Evolutionary conservation across 2,113 vertebrate species (phyloP).

Genomic region (Urocolius indicus): DNA sequence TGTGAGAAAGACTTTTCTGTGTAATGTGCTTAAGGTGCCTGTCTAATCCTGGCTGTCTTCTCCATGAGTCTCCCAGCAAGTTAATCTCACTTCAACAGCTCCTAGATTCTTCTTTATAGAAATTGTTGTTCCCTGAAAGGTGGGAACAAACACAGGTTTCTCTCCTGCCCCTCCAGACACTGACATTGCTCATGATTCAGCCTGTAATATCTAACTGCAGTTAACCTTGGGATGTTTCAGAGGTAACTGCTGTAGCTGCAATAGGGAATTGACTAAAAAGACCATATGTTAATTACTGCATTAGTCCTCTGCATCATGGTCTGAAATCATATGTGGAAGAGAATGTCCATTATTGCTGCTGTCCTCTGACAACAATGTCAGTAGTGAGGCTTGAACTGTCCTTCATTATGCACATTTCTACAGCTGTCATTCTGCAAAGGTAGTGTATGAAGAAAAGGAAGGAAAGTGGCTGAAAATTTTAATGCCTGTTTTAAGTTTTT

Average conservation of each 20-base stretch:
- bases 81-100: not conserved
- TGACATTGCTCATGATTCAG: not conserved
- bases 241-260: not conserved
- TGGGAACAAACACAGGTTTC: not conserved
- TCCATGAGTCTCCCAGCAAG: not conserved
- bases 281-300: not conserved
- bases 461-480: slow-evolving; percentile 17
- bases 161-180: not conserved
- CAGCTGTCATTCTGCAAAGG: not conserved
- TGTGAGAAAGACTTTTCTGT: not conserved
- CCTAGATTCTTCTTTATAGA: not conserved
- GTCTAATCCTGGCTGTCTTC: not conserved
- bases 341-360: not conserved
- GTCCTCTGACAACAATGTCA: not conserved
- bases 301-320: not conserved
- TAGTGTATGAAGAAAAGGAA: not conserved
- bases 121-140: not conserved
- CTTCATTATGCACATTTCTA: not conserved
- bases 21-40: accelerated
- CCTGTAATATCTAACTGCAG: not conserved
- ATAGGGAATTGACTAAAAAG: not conserved
- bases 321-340: not conserved
- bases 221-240: not conserved
- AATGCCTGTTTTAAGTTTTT: slow-evolving; percentile 32
- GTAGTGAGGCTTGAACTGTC: not conserved